These are phyloP conservation scores for Nematopogon swammerdamellus DNA, from an alignment of 2,888 invertebrate genomes.

Conservation along the genomic window DNA sequence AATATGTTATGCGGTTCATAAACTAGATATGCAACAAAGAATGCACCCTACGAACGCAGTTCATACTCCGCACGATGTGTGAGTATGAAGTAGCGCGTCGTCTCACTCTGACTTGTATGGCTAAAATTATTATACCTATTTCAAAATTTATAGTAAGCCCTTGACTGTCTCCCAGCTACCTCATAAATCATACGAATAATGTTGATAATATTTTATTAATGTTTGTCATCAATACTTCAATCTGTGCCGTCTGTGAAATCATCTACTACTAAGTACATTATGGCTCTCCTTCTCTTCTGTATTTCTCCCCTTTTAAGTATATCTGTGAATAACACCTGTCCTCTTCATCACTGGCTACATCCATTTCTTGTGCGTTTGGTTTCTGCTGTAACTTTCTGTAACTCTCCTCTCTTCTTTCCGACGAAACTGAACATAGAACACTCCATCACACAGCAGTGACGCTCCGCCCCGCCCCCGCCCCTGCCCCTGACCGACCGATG, in stretches of 20 bases:
- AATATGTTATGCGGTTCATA: too few species aligned
- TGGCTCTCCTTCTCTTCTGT: background rate
- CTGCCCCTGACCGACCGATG: background rate
- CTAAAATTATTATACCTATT: too few species aligned
- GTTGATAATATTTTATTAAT: too few species aligned
- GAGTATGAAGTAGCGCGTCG: too few species aligned
- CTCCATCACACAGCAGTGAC: background rate
- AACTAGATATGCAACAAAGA: too few species aligned
- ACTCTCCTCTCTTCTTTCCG: background rate
- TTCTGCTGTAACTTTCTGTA: background rate
- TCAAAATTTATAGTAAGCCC: too few species aligned
- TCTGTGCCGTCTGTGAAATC: background rate
- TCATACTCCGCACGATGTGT: too few species aligned
- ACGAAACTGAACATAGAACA: background rate
- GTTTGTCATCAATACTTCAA: background rate
- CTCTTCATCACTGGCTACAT: background rate
- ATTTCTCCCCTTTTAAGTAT: background rate
- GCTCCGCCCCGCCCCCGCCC: background rate
- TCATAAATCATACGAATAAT: slow-evolving; percentile 5
- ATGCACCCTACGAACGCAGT: too few species aligned
- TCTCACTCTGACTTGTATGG: too few species aligned
- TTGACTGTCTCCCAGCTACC: too few species aligned
- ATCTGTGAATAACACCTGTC: background rate
- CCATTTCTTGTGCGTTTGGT: background rate
- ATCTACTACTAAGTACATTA: too few species aligned